Evolutionary conservation across 2,797 vertebrate genomes (phyloP).

Genomic region (Tachyglossus aculeatus): DNA sequence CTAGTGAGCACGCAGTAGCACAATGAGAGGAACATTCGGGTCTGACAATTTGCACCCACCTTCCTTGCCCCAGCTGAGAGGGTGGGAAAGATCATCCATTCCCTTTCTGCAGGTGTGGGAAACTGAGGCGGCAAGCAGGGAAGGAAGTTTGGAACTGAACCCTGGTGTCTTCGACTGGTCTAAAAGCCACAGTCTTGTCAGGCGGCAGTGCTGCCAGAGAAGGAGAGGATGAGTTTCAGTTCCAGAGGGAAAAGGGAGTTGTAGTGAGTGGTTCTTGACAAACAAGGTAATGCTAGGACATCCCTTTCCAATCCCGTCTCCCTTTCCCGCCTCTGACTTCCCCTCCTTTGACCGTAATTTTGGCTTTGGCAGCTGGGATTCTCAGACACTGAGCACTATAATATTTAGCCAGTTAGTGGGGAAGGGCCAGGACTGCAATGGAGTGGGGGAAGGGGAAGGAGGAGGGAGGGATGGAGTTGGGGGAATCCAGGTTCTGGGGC

Average conservation of each 20-base stretch:
- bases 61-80: too few relatives aligned
- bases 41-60: too few relatives aligned
- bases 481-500: slow-evolving; percentile 44
- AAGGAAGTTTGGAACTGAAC: too few relatives aligned
- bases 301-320: slow-evolving; percentile 31
- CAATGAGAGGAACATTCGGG: too few relatives aligned
- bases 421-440: too few relatives aligned
- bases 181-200: background rate
- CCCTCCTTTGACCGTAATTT: slow-evolving; percentile 30
- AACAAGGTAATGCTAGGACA: slow-evolving; percentile 31
- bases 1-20: too few relatives aligned
- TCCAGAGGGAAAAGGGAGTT: background rate
- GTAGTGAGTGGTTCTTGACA: background rate
- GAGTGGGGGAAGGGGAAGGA: background rate
- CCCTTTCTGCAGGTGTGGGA: too few relatives aligned
- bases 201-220: slow-evolving; percentile 1
- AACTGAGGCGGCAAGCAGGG: too few relatives aligned
- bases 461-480: slow-evolving; percentile 7
- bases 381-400: slow-evolving; percentile 46
- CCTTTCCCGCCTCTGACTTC: too few relatives aligned
- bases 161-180: too few relatives aligned
- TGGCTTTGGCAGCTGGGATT: slow-evolving; percentile 48
- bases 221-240: background rate
- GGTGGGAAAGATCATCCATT: too few relatives aligned
- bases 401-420: slow-evolving; percentile 40